A percentile compares a stretch with the other conserved stretches of the same genome.
phyloP scores from a whole-genome alignment of 2,797 vertebrate species.

The Cyprinodon diabolis region DNA sequence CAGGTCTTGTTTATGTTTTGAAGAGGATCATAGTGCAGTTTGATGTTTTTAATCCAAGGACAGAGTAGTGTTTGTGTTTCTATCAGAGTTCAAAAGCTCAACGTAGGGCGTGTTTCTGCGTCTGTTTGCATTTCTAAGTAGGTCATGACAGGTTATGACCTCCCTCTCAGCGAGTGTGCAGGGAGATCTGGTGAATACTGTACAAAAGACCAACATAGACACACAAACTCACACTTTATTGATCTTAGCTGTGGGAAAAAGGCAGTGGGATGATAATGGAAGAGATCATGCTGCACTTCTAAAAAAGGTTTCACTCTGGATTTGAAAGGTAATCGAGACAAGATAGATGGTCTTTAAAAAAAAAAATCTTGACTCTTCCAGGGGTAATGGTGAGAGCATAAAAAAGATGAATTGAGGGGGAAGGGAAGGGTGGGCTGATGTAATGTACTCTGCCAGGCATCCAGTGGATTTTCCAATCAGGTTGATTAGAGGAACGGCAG shows the following conservation, averaged over 20 bases:
- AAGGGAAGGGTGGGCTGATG: constrained; percentile 40
- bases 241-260: constrained; percentile 46
- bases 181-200: constrained; percentile 22
- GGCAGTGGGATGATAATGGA: constrained; percentile 19
- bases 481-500: constrained; percentile 63
- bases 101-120: constrained; percentile 21
- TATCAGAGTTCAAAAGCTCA: constrained; percentile 13
- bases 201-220: constrained; percentile 9
- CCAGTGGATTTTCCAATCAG: constrained; percentile 67
- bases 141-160: constrained; percentile 28
- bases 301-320: constrained; percentile 29
- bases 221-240: constrained; percentile 22
- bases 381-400: background rate
- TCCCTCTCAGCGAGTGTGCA: constrained; percentile 21
- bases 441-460: constrained; percentile 45
- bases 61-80: background rate
- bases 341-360: background rate
- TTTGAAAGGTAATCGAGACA: background rate
- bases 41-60: background rate
- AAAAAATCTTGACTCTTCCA: background rate
- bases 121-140: constrained; percentile 35
- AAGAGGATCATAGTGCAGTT: background rate
- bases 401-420: constrained; percentile 28
- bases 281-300: constrained; percentile 7
- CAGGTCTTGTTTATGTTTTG: background rate